Base-by-base conservation (phyloP, 2,113 vertebrate genomes). In the Heliornis fulica region DNA sequence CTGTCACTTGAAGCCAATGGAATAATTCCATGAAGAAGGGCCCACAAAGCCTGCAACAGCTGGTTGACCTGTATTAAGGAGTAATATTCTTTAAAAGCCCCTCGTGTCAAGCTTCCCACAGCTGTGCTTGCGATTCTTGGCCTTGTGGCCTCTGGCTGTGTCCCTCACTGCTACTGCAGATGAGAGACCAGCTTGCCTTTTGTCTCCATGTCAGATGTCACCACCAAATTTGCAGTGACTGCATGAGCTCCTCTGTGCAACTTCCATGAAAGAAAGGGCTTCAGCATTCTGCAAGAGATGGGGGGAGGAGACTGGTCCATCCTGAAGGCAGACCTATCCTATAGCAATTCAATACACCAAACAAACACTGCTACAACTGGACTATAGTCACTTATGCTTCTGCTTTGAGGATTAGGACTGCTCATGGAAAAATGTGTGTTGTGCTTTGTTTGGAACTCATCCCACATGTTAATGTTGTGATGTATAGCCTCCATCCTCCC, bases 401-500 rank as follows among this genome's bases (percentile, higher is more conserved):
- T 91, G 80, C 93, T 75, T 78, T 51, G 72, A 89, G 91, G 76
- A 78, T 94, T 94, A 93, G 72, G 80, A n/a, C 18, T 43, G 89
- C 51, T 87, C 43, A 75, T 40, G 86, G 91, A 87, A 93, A 94
- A 95, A 95, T 83, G 43, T 74, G 56, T 51, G 56, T 75, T 89
- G 79, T 93, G 92, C 90, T 97, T 94, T 65, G 68, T 87, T 95
- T 93, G 96, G 95, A 94, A 36, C 46, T 54, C 60, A 56, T 93
- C 77, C 93, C 3, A 0, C 69, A 23, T 36, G 64, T 78, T 87
- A 43, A 81, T 46, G 34, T 59, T 92, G 64, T 96, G 94, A 93
- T 95, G 86, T 94, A 91, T 92, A 66, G 83, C 68, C 72, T 82
- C 68, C 25, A 16, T 95, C 60, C 64, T 94, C 64, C 80, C 64